phyloP scores from a whole-genome alignment of 1,140 invertebrate genomes.

The Ectropis grisescens region DNA sequence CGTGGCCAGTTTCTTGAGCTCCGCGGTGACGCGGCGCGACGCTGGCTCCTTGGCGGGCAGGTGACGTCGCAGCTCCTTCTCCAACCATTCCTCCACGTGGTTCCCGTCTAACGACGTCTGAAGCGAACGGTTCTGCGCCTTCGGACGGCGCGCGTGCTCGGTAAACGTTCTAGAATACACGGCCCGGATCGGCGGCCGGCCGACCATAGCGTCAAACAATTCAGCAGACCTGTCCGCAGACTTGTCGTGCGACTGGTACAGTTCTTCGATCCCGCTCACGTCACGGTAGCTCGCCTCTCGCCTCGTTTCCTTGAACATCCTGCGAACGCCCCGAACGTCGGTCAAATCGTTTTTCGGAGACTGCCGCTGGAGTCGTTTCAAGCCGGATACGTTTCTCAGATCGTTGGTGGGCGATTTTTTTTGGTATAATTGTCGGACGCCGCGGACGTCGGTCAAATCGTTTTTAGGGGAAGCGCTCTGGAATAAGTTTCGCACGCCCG shows the following conservation, averaged over 20 bases:
- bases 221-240: slow-evolving; percentile 14
- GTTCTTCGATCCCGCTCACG: slow-evolving; percentile 39
- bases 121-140: slow-evolving; percentile 17
- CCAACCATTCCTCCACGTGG: slow-evolving; percentile 40
- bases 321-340: slow-evolving; percentile 45
- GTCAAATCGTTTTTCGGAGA: slow-evolving; percentile 38
- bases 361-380: slow-evolving; percentile 28
- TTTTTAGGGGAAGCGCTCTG: slow-evolving; percentile 34
- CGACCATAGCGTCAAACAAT: slow-evolving; percentile 38
- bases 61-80: slow-evolving; percentile 22
- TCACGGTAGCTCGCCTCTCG: slow-evolving; percentile 18
- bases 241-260: slow-evolving; percentile 21
- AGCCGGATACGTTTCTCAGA: slow-evolving; percentile 43
- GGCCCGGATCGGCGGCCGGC: slow-evolving; percentile 27
- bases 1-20: slow-evolving; percentile 26
- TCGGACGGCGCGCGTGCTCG: slow-evolving; percentile 9
- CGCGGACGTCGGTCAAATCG: slow-evolving; percentile 42
- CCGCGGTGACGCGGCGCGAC: slow-evolving; percentile 4
- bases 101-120: slow-evolving; percentile 23
- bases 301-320: slow-evolving; percentile 26
- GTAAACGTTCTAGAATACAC: slow-evolving; percentile 34
- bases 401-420: slow-evolving; percentile 30
- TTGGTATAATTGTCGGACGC: slow-evolving; percentile 39
- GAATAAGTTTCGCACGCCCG: slow-evolving; percentile 45
- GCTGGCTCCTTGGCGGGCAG: not conserved